Conservation (phyloP, 2,797 vertebrate genomes). For the Ctenochaetus hawaiiensis region DNA sequence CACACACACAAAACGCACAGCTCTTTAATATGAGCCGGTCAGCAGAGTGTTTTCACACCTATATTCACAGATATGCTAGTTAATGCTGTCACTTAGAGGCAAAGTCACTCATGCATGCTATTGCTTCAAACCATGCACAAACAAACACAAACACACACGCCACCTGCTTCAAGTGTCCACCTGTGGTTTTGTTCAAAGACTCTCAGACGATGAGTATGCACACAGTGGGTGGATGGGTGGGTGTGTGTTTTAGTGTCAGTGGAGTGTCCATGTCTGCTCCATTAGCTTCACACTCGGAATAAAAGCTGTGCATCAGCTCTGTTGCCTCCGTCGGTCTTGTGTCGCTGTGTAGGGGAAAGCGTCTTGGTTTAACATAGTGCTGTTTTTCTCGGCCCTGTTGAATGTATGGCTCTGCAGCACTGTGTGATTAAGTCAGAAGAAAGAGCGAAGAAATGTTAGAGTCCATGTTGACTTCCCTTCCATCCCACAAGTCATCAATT, state of each 20-base stretch:
- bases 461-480: slow-evolving; percentile 44
- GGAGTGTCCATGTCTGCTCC: slow-evolving; percentile 42
- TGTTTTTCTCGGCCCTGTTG: slow-evolving; percentile 17
- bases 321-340: slow-evolving; percentile 23
- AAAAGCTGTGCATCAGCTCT: slow-evolving; percentile 33
- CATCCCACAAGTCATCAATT: slow-evolving; percentile 60
- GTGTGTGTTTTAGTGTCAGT: slow-evolving; percentile 19
- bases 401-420: slow-evolving; percentile 17
- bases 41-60: slow-evolving; percentile 38
- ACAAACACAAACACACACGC: neutral
- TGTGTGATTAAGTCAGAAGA: slow-evolving; percentile 39
- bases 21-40: slow-evolving; percentile 41
- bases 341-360: slow-evolving; percentile 3
- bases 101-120: slow-evolving; percentile 30
- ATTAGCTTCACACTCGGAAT: slow-evolving; percentile 45
- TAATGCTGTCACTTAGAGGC: slow-evolving; percentile 45
- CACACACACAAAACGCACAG: slow-evolving; percentile 17
- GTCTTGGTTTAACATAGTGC: neutral
- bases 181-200: slow-evolving; percentile 40
- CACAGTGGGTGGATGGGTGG: slow-evolving; percentile 2
- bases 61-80: slow-evolving; percentile 30
- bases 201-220: slow-evolving; percentile 29
- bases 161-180: slow-evolving; percentile 18
- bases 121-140: slow-evolving; percentile 16
- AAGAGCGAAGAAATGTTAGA: slow-evolving; percentile 16